Conservation (phyloP, 2,888 invertebrate species). For the Orthonychiurus folsomi region DNA sequence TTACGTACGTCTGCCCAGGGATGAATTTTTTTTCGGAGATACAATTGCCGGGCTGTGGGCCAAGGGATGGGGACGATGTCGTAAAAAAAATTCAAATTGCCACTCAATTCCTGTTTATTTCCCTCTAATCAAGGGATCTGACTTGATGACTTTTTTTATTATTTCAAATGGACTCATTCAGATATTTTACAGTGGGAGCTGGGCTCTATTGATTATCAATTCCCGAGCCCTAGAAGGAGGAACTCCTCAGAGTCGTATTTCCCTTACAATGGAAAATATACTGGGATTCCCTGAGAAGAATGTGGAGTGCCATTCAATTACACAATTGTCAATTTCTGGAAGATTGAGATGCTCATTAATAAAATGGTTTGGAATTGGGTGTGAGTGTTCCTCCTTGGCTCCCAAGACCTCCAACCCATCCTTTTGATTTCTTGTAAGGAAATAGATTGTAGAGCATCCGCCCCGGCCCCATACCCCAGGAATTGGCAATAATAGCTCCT, state of each 20-base stretch:
- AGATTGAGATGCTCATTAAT: background rate
- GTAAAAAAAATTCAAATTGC: too few species aligned
- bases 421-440: background rate
- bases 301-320: background rate
- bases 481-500: background rate
- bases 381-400: background rate
- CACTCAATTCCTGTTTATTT: too few species aligned
- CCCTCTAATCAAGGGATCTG: too few species aligned
- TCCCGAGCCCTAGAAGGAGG: too few species aligned
- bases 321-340: background rate
- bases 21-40: too few species aligned
- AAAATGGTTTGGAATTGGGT: background rate
- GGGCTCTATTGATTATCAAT: background rate
- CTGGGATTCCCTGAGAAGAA: background rate
- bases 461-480: background rate
- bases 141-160: too few species aligned
- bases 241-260: too few species aligned
- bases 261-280: background rate
- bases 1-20: too few species aligned
- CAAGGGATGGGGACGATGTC: too few species aligned
- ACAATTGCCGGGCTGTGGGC: too few species aligned
- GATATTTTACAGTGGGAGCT: background rate
- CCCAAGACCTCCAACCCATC: background rate
- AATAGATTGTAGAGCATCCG: constrained; percentile 1
- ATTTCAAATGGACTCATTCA: too few species aligned